These are phyloP conservation scores for Trichechus manatus DNA, from an alignment of 2,113 vertebrate genomes.

Conservation along the genomic window DNA sequence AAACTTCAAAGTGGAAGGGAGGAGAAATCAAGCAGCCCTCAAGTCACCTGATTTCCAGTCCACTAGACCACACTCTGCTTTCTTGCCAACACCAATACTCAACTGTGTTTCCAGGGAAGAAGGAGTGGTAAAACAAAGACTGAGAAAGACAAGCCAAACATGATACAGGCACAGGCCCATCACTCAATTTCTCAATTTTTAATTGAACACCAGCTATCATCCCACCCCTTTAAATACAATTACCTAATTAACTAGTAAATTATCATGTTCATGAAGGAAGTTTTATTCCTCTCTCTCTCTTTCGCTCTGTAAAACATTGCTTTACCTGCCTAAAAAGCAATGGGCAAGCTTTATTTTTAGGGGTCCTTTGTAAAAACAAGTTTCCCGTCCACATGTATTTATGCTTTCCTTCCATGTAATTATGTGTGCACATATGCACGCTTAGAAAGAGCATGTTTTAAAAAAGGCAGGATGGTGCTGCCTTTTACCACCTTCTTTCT, in stretches of 20 bases:
- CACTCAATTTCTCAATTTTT: not conserved
- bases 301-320: not conserved
- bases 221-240: conserved; percentile 45
- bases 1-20: conserved; percentile 70
- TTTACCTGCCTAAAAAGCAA: conserved; percentile 44
- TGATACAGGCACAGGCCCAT: not conserved
- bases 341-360: conserved; percentile 26
- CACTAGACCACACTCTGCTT: conserved; percentile 60
- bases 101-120: conserved; percentile 61
- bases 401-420: not conserved
- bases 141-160: not conserved
- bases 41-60: conserved; percentile 81
- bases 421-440: conserved; percentile 2
- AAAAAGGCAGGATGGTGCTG: conserved; percentile 76
- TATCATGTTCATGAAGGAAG: not conserved
- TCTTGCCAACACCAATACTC: conserved; percentile 79
- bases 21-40: conserved; percentile 67
- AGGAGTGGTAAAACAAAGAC: conserved; percentile 49
- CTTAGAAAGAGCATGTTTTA: conserved; percentile 12
- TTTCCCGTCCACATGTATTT: conserved; percentile 32
- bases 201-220: not conserved
- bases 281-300: not conserved
- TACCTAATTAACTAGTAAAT: not conserved
- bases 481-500: conserved; percentile 80
- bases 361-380: conserved; percentile 47